Conservation (phyloP, 2,888 invertebrate genomes). For the Eupithecia exiguata region DNA sequence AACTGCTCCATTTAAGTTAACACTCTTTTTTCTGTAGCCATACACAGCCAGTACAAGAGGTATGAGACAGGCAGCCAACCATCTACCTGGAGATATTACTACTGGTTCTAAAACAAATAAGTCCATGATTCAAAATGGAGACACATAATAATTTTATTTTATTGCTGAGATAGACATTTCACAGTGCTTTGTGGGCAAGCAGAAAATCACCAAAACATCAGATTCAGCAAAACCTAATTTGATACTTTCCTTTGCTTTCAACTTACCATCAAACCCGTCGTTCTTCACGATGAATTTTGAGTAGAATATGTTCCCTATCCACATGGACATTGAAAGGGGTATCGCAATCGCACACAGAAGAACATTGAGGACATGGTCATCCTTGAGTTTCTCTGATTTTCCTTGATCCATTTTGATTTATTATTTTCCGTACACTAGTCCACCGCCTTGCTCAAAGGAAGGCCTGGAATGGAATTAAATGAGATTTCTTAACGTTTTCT, state of each 20-base stretch:
- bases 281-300: slow-evolving; percentile 81
- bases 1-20: slow-evolving; percentile 88
- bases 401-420: slow-evolving; percentile 33
- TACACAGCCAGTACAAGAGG: slow-evolving; percentile 87
- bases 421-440: not conserved
- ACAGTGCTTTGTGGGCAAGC: not conserved
- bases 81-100: slow-evolving; percentile 86
- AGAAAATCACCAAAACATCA: not conserved
- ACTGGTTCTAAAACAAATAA: slow-evolving; percentile 75
- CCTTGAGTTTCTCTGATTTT: slow-evolving; percentile 50
- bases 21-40: slow-evolving; percentile 87
- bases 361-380: slow-evolving; percentile 82
- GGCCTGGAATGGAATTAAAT: not conserved
- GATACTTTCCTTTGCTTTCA: not conserved
- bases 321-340: slow-evolving; percentile 90
- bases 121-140: not conserved
- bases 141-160: not conserved
- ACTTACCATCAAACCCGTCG: slow-evolving; percentile 82
- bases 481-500: not conserved
- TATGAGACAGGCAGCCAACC: slow-evolving; percentile 85
- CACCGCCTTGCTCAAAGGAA: not conserved
- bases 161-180: not conserved
- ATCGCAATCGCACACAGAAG: slow-evolving; percentile 87
- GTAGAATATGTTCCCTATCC: slow-evolving; percentile 89
- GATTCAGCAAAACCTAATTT: not conserved